phyloP scores from a whole-genome alignment of 2,113 vertebrate genomes.

The Charina bottae region DNA sequence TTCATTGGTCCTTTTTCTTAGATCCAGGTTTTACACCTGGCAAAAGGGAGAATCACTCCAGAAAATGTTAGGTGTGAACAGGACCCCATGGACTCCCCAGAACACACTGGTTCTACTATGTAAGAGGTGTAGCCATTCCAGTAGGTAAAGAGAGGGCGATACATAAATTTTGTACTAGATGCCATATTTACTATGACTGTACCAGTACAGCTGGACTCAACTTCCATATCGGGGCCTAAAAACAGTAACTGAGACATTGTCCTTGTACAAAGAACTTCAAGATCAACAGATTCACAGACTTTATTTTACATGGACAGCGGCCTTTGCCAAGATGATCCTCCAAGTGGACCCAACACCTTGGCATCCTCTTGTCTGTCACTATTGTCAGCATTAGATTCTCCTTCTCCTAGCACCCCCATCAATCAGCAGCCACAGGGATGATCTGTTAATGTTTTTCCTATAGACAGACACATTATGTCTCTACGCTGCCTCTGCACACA shows the following conservation, averaged over 20 bases:
- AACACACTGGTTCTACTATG: not conserved
- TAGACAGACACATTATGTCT: constrained; percentile 82
- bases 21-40: not conserved
- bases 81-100: not conserved
- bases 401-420: constrained; percentile 68
- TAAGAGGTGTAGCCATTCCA: not conserved
- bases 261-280: not conserved
- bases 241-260: not conserved
- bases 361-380: constrained; percentile 67
- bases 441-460: constrained; percentile 84
- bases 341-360: constrained; percentile 57
- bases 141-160: not conserved
- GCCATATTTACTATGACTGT: not conserved
- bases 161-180: not conserved
- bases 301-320: not conserved
- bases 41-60: not conserved
- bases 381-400: constrained; percentile 68
- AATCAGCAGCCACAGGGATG: constrained; percentile 75
- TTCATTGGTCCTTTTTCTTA: not conserved
- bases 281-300: not conserved
- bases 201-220: not conserved
- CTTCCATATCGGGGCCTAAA: not conserved
- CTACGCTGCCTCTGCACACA: constrained; percentile 74
- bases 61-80: not conserved
- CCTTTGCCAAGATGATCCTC: constrained; percentile 21